Evolutionary conservation across 2,888 invertebrate species (phyloP).

Genomic region (Papilio elwesi): DNA sequence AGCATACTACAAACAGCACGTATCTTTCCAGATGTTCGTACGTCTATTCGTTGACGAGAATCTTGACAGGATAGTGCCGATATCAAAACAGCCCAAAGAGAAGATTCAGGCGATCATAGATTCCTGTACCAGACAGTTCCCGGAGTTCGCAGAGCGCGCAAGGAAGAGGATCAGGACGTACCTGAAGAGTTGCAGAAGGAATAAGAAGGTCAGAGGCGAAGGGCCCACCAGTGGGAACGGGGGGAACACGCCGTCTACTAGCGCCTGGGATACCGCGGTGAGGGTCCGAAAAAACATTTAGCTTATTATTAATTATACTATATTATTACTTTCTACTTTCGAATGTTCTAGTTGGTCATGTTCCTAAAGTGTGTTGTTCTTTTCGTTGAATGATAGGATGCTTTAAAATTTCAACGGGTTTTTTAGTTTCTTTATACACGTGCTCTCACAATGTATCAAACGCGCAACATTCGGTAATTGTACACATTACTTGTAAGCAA

Average conservation of each 20-base stretch:
- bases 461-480: neutral
- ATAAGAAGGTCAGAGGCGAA: conserved; percentile 95
- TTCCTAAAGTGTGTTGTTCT: conserved; percentile 41
- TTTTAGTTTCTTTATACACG: neutral
- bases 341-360: conserved; percentile 3
- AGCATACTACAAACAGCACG: conserved; percentile 5
- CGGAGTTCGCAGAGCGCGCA: conserved; percentile 97
- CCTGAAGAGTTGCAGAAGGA: conserved; percentile 96
- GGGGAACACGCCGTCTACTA: conserved; percentile 76
- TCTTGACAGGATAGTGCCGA: conserved; percentile 97
- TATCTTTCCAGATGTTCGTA: conserved; percentile 94
- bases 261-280: conserved; percentile 93
- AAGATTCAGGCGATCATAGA: conserved; percentile 99
- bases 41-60: conserved; percentile 98
- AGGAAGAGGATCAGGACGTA: conserved; percentile 97
- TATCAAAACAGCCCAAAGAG: conserved; percentile 98
- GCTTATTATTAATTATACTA: conserved; percentile 44
- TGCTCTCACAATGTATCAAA: neutral
- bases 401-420: too few relatives aligned
- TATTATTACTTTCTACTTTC: neutral
- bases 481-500: too few relatives aligned
- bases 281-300: conserved; percentile 80
- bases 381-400: conserved; percentile 10
- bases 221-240: conserved; percentile 72
- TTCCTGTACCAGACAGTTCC: conserved; percentile 98